These are phyloP conservation scores for Garra rufa DNA, from an alignment of 2,113 vertebrate genomes.

Conservation along the genomic window DNA sequence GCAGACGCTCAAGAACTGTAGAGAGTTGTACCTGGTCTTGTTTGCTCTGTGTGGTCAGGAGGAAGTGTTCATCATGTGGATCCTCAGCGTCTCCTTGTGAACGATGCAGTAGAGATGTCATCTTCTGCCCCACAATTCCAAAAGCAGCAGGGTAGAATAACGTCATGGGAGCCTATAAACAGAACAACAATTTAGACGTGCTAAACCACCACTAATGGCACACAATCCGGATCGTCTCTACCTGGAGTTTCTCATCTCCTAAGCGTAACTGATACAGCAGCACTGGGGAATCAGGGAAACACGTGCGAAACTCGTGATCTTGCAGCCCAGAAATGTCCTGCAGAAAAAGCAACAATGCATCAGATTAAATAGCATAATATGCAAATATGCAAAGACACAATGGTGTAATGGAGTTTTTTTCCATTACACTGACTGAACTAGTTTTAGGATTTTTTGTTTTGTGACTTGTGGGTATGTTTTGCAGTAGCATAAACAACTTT, in stretches of 20 bases:
- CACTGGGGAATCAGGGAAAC: constrained; percentile 91
- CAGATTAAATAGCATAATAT: background rate
- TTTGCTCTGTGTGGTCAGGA: constrained; percentile 95
- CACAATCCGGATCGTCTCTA: constrained; percentile 51
- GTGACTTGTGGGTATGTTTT: background rate
- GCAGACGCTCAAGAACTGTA: background rate
- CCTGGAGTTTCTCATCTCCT: constrained; percentile 97
- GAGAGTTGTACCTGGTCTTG: constrained; percentile 87
- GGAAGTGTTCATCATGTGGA: constrained; percentile 95
- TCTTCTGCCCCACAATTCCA: constrained; percentile 97
- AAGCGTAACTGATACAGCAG: constrained; percentile 91
- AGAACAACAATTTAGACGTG: background rate
- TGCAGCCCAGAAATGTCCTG: constrained; percentile 92
- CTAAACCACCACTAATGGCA: background rate
- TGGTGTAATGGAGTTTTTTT: too few species aligned
- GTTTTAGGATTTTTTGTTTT: background rate
- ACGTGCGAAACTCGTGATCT: constrained; percentile 94
- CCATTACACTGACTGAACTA: background rate
- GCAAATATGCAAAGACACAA: background rate
- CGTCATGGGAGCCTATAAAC: constrained; percentile 91
- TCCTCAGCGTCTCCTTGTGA: constrained; percentile 94
- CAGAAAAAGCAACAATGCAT: background rate
- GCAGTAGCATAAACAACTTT: background rate
- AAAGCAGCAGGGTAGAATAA: constrained; percentile 96
- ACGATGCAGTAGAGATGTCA: constrained; percentile 91